Evolutionary conservation across 2,888 invertebrate genomes (phyloP), one percentile per base, ranked within the genome.

Genomic region (Tipula lateralis): DNA sequence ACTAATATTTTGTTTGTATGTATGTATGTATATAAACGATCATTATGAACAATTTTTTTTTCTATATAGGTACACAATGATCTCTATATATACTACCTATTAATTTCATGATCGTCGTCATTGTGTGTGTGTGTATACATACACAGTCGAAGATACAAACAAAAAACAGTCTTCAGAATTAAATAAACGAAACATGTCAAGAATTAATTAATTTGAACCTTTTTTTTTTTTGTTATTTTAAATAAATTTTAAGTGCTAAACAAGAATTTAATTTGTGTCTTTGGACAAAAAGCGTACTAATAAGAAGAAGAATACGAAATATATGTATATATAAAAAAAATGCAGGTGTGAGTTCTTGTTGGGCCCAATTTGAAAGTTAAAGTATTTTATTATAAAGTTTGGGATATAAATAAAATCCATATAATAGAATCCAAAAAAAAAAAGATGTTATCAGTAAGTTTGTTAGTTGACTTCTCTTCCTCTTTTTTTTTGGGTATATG

Each of bases 121-220:
- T 16, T 66, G 66, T 66, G 66, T 66, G 24, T 66, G 66, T 66
- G 24, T 66, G 24, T 24, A 24, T 7, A 24, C 66, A 66, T 66
- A 66, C n/a, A n/a, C n/a, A n/a, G n/a, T n/a, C n/a, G n/a, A n/a
- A 66, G 24, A 66, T 24, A 50, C 1, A 50, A 50, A 50, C 5
- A 66, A 66, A 66, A 66, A 66, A 66, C 24, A 66, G 66, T 66
- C 82, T 82, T 29, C 29, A 82, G 82, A 82, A 82, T 82, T 82
- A 82, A 34, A 34, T 34, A 83, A 83, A 34, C 83, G 83, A 83
- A 83, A 83, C 83, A 83, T 83, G 83, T 83, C 83, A 34, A 83
- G 83, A 83, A 83, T 83, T 83, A 83, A 83, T 83, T 83, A 83
- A 83, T 83, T 83, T 83, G 83, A 83, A 83, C 30, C 83, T 83